A percentile compares a stretch with the other conserved stretches of the same genome.
phyloP scores from a whole-genome alignment of 2,113 vertebrate species.

The Dasyprocta punctata region DNA sequence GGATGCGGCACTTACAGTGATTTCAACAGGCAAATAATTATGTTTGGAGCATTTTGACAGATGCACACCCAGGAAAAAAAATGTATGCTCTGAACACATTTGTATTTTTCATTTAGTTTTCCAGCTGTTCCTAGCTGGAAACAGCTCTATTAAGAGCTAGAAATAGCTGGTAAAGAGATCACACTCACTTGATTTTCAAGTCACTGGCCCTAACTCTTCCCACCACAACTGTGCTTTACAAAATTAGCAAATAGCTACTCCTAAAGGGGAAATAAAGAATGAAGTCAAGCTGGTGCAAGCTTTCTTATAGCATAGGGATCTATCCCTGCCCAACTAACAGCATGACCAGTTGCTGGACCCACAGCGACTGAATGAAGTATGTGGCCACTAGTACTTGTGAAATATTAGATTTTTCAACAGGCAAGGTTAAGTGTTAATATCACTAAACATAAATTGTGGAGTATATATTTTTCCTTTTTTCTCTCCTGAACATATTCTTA shows the following conservation, averaged over 20 bases:
- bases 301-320: slow-evolving; percentile 6
- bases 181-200: slow-evolving; percentile 71
- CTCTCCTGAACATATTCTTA: slow-evolving; percentile 66
- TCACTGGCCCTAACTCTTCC: slow-evolving; percentile 65
- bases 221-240: slow-evolving; percentile 72
- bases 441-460: slow-evolving; percentile 43
- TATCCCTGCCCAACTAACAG: not conserved
- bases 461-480: slow-evolving; percentile 51
- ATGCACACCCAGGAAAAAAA: slow-evolving; percentile 23
- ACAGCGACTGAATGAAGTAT: not conserved
- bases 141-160: slow-evolving; percentile 55
- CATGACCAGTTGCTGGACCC: not conserved
- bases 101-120: slow-evolving; percentile 59
- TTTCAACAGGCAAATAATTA: slow-evolving; percentile 30
- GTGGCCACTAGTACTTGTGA: not conserved
- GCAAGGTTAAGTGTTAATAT: slow-evolving; percentile 14
- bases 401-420: not conserved
- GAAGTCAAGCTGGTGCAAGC: not conserved
- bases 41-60: slow-evolving; percentile 13
- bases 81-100: slow-evolving; percentile 30
- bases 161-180: slow-evolving; percentile 58
- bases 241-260: slow-evolving; percentile 61
- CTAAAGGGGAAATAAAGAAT: not conserved
- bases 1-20: slow-evolving; percentile 19
- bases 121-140: slow-evolving; percentile 60